These are phyloP conservation scores for Cerastoderma edule DNA, from an alignment of 2,888 invertebrate genomes.

Conservation along the genomic window DNA sequence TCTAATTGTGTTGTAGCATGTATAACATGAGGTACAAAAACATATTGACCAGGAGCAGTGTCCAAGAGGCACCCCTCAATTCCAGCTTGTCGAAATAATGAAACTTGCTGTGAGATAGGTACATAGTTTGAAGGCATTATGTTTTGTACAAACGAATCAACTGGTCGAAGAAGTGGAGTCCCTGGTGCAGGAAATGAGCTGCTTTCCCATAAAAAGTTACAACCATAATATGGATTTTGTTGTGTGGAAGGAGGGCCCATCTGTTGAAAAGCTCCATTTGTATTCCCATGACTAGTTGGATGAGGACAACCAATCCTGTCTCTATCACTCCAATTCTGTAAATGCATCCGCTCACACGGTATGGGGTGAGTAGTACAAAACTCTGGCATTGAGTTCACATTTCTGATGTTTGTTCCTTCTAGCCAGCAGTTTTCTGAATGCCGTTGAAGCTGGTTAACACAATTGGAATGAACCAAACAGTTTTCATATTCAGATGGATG, in stretches of 20 bases:
- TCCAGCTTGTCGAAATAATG: conserved; percentile 38
- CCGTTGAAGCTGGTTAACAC: no score
- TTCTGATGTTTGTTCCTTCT: no score
- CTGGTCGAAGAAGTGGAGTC: conserved; percentile 23
- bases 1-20: background rate
- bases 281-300: no score
- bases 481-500: no score
- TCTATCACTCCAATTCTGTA: no score
- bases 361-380: no score
- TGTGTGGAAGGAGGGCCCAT: no score
- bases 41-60: conserved; percentile 41
- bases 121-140: conserved; percentile 54
- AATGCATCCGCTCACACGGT: no score
- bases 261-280: background rate
- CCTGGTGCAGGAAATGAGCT: conserved; percentile 26
- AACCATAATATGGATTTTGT: background rate
- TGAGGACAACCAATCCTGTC: no score
- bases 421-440: no score
- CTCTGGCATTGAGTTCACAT: no score
- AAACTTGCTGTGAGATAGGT: conserved; percentile 45
- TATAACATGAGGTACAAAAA: conserved; percentile 39
- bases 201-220: background rate
- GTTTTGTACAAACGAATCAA: conserved; percentile 27
- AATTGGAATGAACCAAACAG: no score
- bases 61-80: conserved; percentile 45